phyloP scores from a whole-genome alignment of 2,113 vertebrate species.

The Pyrgilauda ruficollis region DNA sequence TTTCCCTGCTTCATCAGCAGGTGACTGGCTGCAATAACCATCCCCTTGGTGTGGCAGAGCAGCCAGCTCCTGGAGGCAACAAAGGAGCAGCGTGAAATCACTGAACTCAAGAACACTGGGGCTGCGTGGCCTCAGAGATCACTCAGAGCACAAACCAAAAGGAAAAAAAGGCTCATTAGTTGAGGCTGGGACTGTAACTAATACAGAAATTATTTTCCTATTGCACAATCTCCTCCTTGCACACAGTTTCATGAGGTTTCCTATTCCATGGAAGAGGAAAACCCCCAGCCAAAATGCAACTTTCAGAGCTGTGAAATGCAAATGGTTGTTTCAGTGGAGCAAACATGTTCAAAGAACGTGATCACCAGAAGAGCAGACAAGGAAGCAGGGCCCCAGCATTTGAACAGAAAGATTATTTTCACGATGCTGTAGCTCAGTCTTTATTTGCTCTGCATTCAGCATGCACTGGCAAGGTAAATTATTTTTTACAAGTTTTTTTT shows the following conservation, averaged over 20 bases:
- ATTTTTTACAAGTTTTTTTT: background rate
- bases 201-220: background rate
- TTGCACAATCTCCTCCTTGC: background rate
- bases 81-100: background rate
- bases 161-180: background rate
- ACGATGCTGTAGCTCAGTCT: background rate
- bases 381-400: background rate
- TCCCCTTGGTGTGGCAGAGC: rapidly evolving
- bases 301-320: background rate
- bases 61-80: background rate
- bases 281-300: background rate
- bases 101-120: background rate
- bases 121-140: background rate
- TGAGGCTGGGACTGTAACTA: background rate
- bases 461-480: background rate
- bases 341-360: rapidly evolving
- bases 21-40: background rate
- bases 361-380: no score
- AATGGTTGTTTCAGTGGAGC: background rate
- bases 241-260: background rate
- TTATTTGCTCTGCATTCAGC: background rate
- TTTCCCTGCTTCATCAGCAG: no score
- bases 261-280: background rate
- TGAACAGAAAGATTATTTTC: background rate
- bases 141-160: background rate